phyloP scores from a whole-genome alignment of 2,888 invertebrate species.

The Gastracanthus pulcherrimus region DNA sequence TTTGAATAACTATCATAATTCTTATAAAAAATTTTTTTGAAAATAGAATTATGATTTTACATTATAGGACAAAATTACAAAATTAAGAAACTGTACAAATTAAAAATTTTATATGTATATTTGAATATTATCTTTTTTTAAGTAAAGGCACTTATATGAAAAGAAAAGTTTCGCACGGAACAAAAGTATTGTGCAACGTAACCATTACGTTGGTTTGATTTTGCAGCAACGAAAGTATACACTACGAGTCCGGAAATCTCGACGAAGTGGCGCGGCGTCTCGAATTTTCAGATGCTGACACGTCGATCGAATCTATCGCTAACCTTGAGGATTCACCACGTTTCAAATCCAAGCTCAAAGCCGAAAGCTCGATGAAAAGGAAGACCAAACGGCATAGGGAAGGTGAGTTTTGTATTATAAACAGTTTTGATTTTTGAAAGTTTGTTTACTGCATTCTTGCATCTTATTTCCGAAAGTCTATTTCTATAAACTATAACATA shows the following conservation, averaged over 20 bases:
- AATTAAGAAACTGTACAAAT: too few relatives aligned
- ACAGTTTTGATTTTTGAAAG: too few relatives aligned
- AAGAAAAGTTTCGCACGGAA: background rate
- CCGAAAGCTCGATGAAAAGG: conserved; percentile 18
- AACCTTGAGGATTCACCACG: conserved; percentile 55
- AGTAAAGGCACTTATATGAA: background rate
- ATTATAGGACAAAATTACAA: too few relatives aligned
- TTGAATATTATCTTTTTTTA: too few relatives aligned
- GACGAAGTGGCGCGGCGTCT: conserved; percentile 64
- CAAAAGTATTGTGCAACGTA: background rate
- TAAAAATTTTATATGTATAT: too few relatives aligned
- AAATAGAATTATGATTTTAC: background rate
- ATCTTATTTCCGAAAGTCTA: too few relatives aligned
- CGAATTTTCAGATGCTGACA: conserved; percentile 62
- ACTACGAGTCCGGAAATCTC: conserved; percentile 45
- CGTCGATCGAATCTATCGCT: conserved; percentile 50
- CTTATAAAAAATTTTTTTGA: too few relatives aligned
- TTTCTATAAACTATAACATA: too few relatives aligned
- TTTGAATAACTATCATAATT: too few relatives aligned
- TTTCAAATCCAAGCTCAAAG: conserved; percentile 37
- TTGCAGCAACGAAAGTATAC: conserved; percentile 47
- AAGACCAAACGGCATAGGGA: background rate
- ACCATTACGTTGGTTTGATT: conserved; percentile 25
- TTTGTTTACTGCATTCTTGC: too few relatives aligned
- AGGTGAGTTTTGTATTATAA: conserved; percentile 23